phyloP scores from a whole-genome alignment of 2,797 vertebrate species.

The Coccyzus lansbergi region DNA sequence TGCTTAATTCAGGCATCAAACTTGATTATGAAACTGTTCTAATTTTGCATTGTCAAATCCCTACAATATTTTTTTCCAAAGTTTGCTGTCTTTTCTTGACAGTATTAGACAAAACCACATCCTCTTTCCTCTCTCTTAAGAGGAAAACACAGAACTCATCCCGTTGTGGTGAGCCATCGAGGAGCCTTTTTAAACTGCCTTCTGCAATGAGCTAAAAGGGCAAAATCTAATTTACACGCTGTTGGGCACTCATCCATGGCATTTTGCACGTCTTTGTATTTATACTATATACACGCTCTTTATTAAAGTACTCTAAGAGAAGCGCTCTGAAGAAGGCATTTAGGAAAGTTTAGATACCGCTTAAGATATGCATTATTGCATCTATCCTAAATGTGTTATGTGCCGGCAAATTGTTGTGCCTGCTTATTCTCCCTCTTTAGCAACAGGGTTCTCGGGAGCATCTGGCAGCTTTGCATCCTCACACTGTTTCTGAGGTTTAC shows the following conservation, averaged over 20 bases:
- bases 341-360: not conserved
- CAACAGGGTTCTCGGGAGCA: not conserved
- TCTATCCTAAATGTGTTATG: not conserved
- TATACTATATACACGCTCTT: not conserved
- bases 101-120: not conserved
- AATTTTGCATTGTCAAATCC: not conserved
- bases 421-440: not conserved
- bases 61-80: not conserved
- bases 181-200: not conserved
- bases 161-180: not conserved
- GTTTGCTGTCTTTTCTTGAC: not conserved
- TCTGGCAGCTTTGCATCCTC: not conserved
- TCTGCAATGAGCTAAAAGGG: not conserved
- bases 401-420: not conserved
- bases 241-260: not conserved
- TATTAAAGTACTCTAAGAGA: not conserved
- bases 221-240: not conserved
- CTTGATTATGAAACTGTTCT: not conserved
- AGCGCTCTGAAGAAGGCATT: not conserved
- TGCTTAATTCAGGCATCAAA: not conserved
- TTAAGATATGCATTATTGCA: not conserved
- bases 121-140: not conserved
- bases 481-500: not conserved
- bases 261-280: not conserved
- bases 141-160: not conserved